phyloP scores from a whole-genome alignment of 2,113 vertebrate genomes.

The Pteropus alecto region DNA sequence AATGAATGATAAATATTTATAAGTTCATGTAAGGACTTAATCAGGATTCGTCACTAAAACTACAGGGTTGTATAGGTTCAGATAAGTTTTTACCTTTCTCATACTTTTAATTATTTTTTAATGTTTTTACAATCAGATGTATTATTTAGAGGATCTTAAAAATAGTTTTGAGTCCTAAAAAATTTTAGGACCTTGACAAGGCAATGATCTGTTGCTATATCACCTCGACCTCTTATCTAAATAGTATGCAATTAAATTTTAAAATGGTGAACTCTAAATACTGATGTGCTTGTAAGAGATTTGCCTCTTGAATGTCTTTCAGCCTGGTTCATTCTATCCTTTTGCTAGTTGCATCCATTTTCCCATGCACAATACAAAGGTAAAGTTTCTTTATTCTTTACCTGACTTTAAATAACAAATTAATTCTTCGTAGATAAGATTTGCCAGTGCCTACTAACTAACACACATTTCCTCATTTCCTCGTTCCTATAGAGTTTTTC shows the following conservation, averaged over 20 bases:
- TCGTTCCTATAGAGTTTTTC: not conserved
- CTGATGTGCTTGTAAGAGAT: not conserved
- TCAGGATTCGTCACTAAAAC: not conserved
- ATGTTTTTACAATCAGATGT: not conserved
- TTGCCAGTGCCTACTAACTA: not conserved
- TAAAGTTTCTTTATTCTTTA: not conserved
- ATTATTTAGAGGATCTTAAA: not conserved
- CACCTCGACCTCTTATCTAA: not conserved
- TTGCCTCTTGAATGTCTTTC: not conserved
- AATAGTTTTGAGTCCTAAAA: not conserved
- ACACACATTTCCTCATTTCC: not conserved
- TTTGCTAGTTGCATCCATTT: not conserved
- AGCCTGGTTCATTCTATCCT: not conserved
- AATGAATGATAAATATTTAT: not conserved
- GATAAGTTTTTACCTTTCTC: not conserved
- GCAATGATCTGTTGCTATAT: not conserved
- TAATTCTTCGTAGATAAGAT: not conserved
- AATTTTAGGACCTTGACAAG: not conserved
- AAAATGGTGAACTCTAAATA: not conserved
- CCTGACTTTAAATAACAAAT: not conserved
- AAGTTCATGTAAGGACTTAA: not conserved
- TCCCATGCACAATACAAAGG: not conserved
- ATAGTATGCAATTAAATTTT: not conserved
- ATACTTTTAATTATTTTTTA: not conserved
- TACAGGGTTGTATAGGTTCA: not conserved